Evolutionary conservation across 2,113 vertebrate species (phyloP), one percentile per base, ranked within the genome.

Genomic region (Oophaga pumilio): DNA sequence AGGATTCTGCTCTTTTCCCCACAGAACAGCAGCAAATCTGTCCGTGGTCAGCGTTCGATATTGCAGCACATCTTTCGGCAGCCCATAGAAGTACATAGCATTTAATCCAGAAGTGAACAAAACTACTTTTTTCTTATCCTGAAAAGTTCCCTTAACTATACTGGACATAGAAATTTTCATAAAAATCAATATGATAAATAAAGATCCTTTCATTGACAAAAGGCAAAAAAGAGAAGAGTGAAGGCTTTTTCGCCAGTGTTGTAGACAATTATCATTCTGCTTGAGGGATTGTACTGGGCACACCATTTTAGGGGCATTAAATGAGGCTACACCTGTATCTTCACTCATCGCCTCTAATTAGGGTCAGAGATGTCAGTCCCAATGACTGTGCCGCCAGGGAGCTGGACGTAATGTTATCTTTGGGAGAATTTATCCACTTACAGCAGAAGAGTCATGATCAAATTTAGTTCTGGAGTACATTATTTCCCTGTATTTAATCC

Each of bases 401-500:
- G 59, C n/a, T 33, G 77, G 64, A 77, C 52, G 8, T 28, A 82
- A 74, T 15, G 26, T 73, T 49, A 87, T 87, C 66, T 69, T 33
- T 57, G 78, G 86, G 53, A 82, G 68, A 87, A 57, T 76, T 59
- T 87, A 73, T 81, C 69, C 69, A 73, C 64, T 76, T 87, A 28
- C 20, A 76, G 49, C 69, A 74, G 18, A 82, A 56, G 59, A 87
- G 60, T 82, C 77, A 81, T 87, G 77, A 82, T 87, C 66, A 81
- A 26, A 87, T 87, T 82, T 87, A 83, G 62, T 57, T 28, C 69
- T 66, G 80, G 56, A 76, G 79, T 76, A 82, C 78, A 81, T 87
- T 81, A 87, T 60, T 53, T 87, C 57, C 64, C 79, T 64, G 33
- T 83, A 76, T 76, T 82, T 82, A 82, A 83, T 87, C 79, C 80